A percentile compares a stretch with the other conserved stretches of the same genome.
Evolutionary conservation across 1,140 invertebrate species (phyloP).

Genomic region (Oreohelix idahoensis): DNA sequence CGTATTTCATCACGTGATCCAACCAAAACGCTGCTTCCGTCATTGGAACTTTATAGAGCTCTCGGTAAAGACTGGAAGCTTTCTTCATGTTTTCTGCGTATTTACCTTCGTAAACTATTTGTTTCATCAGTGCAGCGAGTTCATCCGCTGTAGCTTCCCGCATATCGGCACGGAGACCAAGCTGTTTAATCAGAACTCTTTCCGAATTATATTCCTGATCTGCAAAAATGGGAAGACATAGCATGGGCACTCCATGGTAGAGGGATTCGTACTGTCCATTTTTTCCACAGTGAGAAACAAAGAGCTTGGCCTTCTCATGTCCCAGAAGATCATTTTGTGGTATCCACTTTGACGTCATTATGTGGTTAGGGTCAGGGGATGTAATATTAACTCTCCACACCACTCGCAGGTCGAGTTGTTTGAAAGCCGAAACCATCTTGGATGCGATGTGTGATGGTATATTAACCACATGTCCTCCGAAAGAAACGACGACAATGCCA

Average conservation of each 20-base stretch:
- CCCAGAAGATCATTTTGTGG: conserved; percentile 47
- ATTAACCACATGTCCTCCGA: conserved; percentile 41
- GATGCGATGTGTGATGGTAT: conserved; percentile 24
- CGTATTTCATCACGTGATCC: conserved; percentile 60
- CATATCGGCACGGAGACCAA: conserved; percentile 35
- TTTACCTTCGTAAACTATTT: conserved; percentile 33
- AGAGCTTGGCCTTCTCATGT: conserved; percentile 44
- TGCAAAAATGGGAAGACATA: conserved; percentile 79
- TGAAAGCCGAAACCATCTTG: conserved; percentile 39
- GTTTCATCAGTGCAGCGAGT: conserved; percentile 22
- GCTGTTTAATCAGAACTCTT: conserved; percentile 37
- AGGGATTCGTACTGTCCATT: conserved; percentile 56
- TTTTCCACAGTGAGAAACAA: conserved; percentile 61
- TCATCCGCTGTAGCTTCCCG: conserved; percentile 31
- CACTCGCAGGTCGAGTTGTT: conserved; percentile 29
- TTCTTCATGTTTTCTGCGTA: conserved; percentile 31
- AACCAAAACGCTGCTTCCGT: conserved; percentile 16
- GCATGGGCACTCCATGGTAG: conserved; percentile 57
- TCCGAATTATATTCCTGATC: conserved; percentile 49
- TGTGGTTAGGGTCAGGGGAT: conserved; percentile 9
- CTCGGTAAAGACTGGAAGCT: conserved; percentile 26
- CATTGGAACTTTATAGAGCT: conserved; percentile 12
- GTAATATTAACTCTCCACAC: conserved; percentile 35
- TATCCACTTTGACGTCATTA: conserved; percentile 39
- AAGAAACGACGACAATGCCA: conserved; percentile 49